Percentiles rank a stretch among this genome's conserved stretches.
These are phyloP conservation scores for Lepas anatifera DNA, from an alignment of 2,888 invertebrate genomes.

Conservation along the genomic window DNA sequence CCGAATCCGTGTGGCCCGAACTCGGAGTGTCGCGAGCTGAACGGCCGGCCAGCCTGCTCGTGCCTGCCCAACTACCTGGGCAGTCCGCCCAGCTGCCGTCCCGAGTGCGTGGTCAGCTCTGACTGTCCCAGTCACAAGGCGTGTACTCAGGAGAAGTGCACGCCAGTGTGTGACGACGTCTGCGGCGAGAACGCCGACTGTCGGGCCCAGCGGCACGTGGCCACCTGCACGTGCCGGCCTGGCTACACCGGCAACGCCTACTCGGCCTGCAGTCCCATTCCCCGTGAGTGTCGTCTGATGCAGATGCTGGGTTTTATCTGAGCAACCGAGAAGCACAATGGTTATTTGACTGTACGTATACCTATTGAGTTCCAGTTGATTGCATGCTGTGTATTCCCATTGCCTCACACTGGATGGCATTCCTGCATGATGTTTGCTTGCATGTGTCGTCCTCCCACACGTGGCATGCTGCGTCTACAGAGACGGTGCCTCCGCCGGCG, in stretches of 20 bases:
- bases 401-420: background rate
- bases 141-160: slow-evolving; percentile 56
- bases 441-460: no score
- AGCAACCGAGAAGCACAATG: no score
- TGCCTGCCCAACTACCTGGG: slow-evolving; percentile 52
- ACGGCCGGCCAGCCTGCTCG: slow-evolving; percentile 52
- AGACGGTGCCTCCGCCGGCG: slow-evolving; percentile 22
- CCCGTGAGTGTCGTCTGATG: background rate
- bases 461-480: slow-evolving; percentile 45
- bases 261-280: slow-evolving; percentile 51
- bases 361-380: no score
- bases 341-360: no score
- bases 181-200: slow-evolving; percentile 47
- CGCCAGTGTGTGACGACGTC: slow-evolving; percentile 46
- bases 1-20: slow-evolving; percentile 51
- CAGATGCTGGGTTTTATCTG: no score
- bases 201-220: slow-evolving; percentile 53
- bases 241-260: slow-evolving; percentile 71
- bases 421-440: background rate
- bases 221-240: slow-evolving; percentile 65
- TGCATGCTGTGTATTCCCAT: no score
- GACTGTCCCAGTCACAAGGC: slow-evolving; percentile 65
- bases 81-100: slow-evolving; percentile 43
- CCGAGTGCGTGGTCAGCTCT: slow-evolving; percentile 69
- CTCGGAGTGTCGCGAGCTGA: slow-evolving; percentile 69